These are phyloP conservation scores for Glossosoma conforme DNA, from an alignment of 1,140 invertebrate genomes.

Conservation along the genomic window DNA sequence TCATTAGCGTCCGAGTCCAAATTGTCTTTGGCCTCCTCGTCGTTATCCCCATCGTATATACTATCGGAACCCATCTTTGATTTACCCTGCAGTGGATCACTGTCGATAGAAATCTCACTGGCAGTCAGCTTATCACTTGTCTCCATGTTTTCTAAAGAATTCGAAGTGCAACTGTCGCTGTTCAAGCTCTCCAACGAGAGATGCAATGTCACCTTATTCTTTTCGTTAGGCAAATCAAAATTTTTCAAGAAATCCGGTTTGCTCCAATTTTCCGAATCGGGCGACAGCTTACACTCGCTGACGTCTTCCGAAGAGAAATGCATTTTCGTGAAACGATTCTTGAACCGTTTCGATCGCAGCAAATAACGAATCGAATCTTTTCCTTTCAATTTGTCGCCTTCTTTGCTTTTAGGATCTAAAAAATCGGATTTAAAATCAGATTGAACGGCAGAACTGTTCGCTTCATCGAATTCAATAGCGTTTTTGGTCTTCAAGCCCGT, in stretches of 20 bases:
- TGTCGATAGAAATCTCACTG: slow-evolving; percentile 28
- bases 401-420: slow-evolving; percentile 1
- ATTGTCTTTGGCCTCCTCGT: slow-evolving; percentile 26
- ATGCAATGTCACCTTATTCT: slow-evolving; percentile 38
- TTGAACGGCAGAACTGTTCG: neutral
- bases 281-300: slow-evolving; percentile 10
- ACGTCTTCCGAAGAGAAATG: slow-evolving; percentile 30
- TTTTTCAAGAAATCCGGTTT: slow-evolving; percentile 1
- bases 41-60: slow-evolving; percentile 18
- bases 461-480: slow-evolving; percentile 14
- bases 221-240: slow-evolving; percentile 28
- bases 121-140: slow-evolving; percentile 24
- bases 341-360: slow-evolving; percentile 37
- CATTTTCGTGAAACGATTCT: slow-evolving; percentile 27
- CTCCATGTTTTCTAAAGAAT: slow-evolving; percentile 20
- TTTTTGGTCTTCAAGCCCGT: slow-evolving; percentile 53
- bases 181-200: slow-evolving; percentile 47
- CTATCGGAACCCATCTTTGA: slow-evolving; percentile 7
- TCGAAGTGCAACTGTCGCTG: slow-evolving; percentile 33
- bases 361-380: slow-evolving; percentile 37
- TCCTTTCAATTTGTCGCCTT: slow-evolving; percentile 9
- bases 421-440: slow-evolving; percentile 6
- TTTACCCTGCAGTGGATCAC: slow-evolving; percentile 14
- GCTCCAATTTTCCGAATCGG: neutral
- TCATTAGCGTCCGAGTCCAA: slow-evolving; percentile 43